These are phyloP conservation scores for Leucosticte australis DNA, from an alignment of 2,113 vertebrate genomes.

Conservation along the genomic window DNA sequence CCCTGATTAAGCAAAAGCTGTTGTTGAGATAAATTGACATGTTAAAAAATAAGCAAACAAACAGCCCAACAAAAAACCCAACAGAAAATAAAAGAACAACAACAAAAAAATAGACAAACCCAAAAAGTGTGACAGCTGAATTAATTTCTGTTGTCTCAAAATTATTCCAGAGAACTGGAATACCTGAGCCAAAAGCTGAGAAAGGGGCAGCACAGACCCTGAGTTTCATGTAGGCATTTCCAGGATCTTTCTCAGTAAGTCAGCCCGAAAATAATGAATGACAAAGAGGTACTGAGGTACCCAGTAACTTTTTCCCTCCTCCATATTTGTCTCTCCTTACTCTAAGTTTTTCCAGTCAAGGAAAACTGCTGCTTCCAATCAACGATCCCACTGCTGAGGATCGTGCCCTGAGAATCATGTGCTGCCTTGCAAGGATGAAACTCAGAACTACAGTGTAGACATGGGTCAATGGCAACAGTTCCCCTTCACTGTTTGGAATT, in stretches of 20 bases:
- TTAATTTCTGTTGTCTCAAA: not conserved
- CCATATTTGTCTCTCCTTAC: not conserved
- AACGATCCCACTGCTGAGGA: not conserved
- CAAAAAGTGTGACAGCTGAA: not conserved
- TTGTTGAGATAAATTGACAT: not conserved
- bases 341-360: not conserved
- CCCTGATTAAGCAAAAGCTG: not conserved
- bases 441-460: not conserved
- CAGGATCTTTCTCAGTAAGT: not conserved
- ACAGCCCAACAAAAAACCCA: not conserved
- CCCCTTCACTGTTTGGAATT: not conserved
- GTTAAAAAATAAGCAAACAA: not conserved
- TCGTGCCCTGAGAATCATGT: not conserved
- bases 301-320: not conserved
- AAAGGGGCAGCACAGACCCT: not conserved
- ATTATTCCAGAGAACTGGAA: not conserved
- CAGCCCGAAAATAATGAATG: not conserved
- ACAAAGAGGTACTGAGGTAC: not conserved
- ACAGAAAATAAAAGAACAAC: not conserved
- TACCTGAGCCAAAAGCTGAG: not conserved
- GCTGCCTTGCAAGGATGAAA: fast-evolving
- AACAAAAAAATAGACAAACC: not conserved
- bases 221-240: not conserved
- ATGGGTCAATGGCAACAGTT: not conserved
- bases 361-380: not conserved